phyloP scores from a whole-genome alignment of 2,797 vertebrate species.

The Antrozous pallidus region DNA sequence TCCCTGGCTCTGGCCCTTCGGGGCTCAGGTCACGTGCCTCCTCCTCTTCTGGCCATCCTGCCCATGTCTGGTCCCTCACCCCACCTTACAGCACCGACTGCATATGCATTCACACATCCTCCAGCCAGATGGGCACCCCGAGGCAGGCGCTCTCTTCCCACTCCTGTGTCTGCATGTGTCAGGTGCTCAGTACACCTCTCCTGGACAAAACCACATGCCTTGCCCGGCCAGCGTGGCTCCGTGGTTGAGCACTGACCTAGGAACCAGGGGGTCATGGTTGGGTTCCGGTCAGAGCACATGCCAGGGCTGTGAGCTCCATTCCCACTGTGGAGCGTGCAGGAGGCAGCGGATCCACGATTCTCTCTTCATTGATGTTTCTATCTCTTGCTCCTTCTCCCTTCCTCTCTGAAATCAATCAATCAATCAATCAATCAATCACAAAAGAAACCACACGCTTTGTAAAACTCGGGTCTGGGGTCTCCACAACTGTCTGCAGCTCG shows the following conservation, averaged over 20 bases:
- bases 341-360: not conserved
- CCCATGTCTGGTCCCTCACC: not conserved
- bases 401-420: not conserved
- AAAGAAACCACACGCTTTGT: too few species aligned
- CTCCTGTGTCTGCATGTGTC: not conserved
- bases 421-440: too few species aligned
- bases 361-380: not conserved
- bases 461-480: too few species aligned
- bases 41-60: not conserved
- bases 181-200: not conserved
- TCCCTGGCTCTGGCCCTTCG: not conserved
- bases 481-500: too few species aligned
- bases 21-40: not conserved
- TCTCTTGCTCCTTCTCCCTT: not conserved
- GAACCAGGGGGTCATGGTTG: not conserved
- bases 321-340: not conserved
- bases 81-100: too few species aligned
- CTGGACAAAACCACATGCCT: not conserved
- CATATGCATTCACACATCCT: rapidly evolving
- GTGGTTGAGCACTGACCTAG: not conserved
- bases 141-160: not conserved
- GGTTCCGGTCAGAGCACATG: not conserved
- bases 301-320: not conserved
- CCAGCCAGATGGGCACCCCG: too few species aligned
- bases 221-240: not conserved